Percentiles rank a stretch among this genome's conserved stretches.
These are phyloP conservation scores for Cephus pulcher DNA, from an alignment of 2,888 invertebrate species.

Conservation along the genomic window DNA sequence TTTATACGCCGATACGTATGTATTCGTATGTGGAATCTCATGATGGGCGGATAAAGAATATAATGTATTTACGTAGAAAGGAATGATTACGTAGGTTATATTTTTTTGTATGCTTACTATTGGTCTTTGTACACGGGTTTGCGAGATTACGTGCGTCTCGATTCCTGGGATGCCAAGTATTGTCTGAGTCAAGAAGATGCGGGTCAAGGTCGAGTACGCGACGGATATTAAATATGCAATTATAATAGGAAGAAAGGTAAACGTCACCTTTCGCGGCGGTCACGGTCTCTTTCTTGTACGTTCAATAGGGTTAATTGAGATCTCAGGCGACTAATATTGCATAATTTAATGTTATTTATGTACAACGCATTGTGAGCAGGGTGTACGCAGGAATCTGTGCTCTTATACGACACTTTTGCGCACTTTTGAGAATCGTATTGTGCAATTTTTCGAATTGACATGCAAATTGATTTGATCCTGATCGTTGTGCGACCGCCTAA, in stretches of 20 bases:
- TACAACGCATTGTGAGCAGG: constrained; percentile 17
- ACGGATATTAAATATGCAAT: background rate
- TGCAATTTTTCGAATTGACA: background rate
- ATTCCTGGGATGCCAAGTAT: background rate
- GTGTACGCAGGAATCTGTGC: background rate
- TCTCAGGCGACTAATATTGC: constrained; percentile 22
- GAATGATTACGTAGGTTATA: background rate
- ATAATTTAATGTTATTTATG: constrained; percentile 37
- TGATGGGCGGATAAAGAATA: background rate
- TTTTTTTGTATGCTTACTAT: background rate
- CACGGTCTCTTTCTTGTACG: background rate
- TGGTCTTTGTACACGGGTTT: background rate
- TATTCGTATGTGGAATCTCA: background rate
- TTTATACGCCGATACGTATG: background rate
- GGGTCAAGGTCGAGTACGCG: background rate
- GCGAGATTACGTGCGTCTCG: background rate
- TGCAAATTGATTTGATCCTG: background rate
- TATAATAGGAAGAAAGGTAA: background rate
- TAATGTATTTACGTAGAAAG: background rate
- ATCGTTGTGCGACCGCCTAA: background rate
- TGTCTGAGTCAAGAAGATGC: background rate
- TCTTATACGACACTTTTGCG: background rate
- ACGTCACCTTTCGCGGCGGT: background rate
- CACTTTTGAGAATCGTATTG: too few relatives aligned
- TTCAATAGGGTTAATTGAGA: constrained; percentile 13